A percentile compares a stretch with the other conserved stretches of the same genome.
Conservation (phyloP, 1,140 invertebrate species). For the Drosophila parvula region DNA sequence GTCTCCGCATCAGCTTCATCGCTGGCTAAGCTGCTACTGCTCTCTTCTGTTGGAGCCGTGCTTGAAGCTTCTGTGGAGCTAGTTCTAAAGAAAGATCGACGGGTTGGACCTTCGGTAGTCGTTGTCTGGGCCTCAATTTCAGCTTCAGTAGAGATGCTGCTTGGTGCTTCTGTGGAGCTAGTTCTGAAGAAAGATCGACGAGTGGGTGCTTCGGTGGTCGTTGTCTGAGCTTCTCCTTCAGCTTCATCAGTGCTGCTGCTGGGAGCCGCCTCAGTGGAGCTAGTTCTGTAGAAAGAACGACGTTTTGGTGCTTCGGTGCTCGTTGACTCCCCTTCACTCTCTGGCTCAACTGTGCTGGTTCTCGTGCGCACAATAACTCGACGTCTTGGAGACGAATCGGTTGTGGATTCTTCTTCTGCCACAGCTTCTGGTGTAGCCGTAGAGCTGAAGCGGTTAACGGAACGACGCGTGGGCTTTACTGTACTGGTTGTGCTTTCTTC, state of each 20-base stretch:
- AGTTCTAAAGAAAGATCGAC: slow-evolving; percentile 1
- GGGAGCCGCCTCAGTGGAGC: background rate
- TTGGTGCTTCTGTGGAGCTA: slow-evolving; percentile 3
- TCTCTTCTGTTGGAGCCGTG: background rate
- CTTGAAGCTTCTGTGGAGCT: slow-evolving; percentile 17
- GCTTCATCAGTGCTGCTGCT: background rate
- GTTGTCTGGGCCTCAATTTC: background rate
- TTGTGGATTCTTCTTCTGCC: slow-evolving; percentile 9
- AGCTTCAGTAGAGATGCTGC: background rate
- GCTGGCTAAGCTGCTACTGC: slow-evolving; percentile 1
- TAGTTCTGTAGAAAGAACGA: slow-evolving; percentile 8
- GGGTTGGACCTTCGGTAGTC: slow-evolving; percentile 5
- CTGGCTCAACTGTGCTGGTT: slow-evolving; percentile 12
- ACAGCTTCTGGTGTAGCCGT: slow-evolving; percentile 2
- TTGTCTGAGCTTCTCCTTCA: background rate
- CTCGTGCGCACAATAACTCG: slow-evolving; percentile 20
- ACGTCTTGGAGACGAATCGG: background rate
- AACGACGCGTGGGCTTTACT: slow-evolving; percentile 5
- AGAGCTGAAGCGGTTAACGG: background rate
- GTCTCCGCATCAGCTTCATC: slow-evolving; percentile 2
- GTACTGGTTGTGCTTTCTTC: slow-evolving; percentile 9
- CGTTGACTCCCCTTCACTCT: background rate
- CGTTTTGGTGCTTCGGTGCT: slow-evolving; percentile 16
- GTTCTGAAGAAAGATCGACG: background rate
- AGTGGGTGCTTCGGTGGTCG: background rate